Base-by-base conservation (phyloP, 2,113 vertebrate species). In the Bambusicola thoracicus region DNA sequence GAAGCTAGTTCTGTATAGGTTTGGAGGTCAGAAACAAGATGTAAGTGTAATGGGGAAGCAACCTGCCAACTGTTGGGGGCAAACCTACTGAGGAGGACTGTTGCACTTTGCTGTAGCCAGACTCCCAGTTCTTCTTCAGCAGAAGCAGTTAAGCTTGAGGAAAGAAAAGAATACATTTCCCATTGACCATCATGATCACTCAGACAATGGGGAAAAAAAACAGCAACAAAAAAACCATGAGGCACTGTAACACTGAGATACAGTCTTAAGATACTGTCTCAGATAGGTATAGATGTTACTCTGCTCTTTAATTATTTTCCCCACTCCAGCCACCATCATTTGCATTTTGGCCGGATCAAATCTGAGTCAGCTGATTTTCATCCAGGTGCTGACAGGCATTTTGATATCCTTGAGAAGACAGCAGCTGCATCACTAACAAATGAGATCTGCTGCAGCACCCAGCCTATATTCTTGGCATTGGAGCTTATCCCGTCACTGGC, bases 381-480 rank as follows among this genome's bases (percentile, higher is more conserved):
- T 95, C 92, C 92, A 95, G 95, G 91, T 96, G 95, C 95, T 95
- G 96, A 94, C 91, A 95, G 85, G 85, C 91, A 83, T 89, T 95
- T 92, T 83, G 87, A 68, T 94, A 94, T 86, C 91, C 89, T 93
- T 94, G 89, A 94, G 91, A 83, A 92, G 61, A 62, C 55, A 81
- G 68, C 85, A 93, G 70, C 78, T 86, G 89, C 91, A 85, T 59
- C 17, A 2, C 79, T 87, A 95, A 74, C 89, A 93, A 92, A 91
- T 75, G 85, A 83, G 91, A 43, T 82, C 41, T 1, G 74, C 94
- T 94, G 90, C 94, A 90, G 93, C 76, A n/a, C 89, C 81, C 89
- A 91, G 80, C 91, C 76, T 87, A 75, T 91, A 81, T 91, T 83
- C 63, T 81, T 92, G 93, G 65, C 19, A 1, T 63, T 70, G 85